Conservation (phyloP, 2,797 vertebrate genomes). For the Cynopterus sphinx region DNA sequence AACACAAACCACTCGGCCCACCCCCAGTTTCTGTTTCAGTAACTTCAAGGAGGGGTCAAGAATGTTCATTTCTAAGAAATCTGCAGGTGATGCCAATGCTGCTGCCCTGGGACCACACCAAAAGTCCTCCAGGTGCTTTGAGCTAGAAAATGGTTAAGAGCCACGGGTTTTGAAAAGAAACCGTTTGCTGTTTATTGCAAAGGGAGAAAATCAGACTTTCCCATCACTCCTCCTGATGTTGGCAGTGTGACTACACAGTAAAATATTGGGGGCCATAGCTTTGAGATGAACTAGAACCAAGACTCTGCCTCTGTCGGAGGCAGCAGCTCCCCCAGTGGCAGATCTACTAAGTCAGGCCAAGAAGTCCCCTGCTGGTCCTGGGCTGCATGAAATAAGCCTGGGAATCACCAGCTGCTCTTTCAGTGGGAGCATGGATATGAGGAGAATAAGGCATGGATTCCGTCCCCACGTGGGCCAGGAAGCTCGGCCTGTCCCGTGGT, state of each 20-base stretch:
- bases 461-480: not conserved
- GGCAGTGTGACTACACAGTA: not conserved
- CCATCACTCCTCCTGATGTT: not conserved
- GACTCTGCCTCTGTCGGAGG: fast-evolving
- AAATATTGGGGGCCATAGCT: not conserved
- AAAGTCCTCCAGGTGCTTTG: not conserved
- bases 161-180: not conserved
- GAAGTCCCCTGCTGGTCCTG: not conserved
- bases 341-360: not conserved
- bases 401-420: not conserved
- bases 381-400: not conserved
- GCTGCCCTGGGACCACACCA: not conserved
- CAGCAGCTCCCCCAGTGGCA: fast-evolving
- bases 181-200: not conserved
- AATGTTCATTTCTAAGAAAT: not conserved
- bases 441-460: fast-evolving
- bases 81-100: not conserved
- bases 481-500: not conserved
- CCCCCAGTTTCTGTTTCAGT: not conserved
- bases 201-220: not conserved
- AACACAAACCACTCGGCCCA: not conserved
- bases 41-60: not conserved
- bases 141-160: not conserved
- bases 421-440: not conserved
- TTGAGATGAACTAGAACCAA: not conserved